phyloP scores from a whole-genome alignment of 2,113 vertebrate genomes.

The Sander lucioperca region DNA sequence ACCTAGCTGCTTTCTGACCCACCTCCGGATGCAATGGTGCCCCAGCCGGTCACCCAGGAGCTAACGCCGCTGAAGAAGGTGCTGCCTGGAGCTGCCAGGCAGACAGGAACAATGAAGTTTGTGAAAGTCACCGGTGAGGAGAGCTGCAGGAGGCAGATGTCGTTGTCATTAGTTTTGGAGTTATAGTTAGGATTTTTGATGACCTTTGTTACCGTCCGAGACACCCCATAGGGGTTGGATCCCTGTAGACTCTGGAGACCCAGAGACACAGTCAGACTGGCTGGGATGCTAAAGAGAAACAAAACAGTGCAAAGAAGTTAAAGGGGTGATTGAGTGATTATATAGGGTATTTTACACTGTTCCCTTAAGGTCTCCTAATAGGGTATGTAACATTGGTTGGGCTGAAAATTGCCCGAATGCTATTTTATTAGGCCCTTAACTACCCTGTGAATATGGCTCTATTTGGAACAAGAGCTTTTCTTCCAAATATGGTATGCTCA shows the following conservation, averaged over 20 bases:
- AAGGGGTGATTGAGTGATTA: too few species aligned
- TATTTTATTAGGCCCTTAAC: too few species aligned
- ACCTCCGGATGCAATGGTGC: slow-evolving; percentile 45
- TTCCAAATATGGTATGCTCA: too few species aligned
- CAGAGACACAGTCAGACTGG: neutral
- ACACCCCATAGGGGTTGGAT: slow-evolving; percentile 21
- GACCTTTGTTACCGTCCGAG: slow-evolving; percentile 1
- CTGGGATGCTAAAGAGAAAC: neutral
- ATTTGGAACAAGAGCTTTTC: too few species aligned
- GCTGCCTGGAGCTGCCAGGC: slow-evolving; percentile 81
- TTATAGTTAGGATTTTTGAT: slow-evolving; percentile 73
- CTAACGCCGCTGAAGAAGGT: slow-evolving; percentile 69
- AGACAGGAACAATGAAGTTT: slow-evolving; percentile 80
- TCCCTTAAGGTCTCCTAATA: too few species aligned
- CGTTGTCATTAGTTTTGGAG: slow-evolving; percentile 48
- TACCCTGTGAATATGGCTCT: too few species aligned
- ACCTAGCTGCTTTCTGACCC: neutral
- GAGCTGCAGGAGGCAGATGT: slow-evolving; percentile 83
- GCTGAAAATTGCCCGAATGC: too few species aligned
- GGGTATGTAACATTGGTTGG: too few species aligned
- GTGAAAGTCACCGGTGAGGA: slow-evolving; percentile 64
- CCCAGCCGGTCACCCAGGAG: slow-evolving; percentile 89
- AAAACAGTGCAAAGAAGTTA: too few species aligned
- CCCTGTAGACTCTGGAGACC: slow-evolving; percentile 48
- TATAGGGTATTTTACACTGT: too few species aligned